phyloP scores from a whole-genome alignment of 2,888 invertebrate genomes.

The Slavum lentiscoides region DNA sequence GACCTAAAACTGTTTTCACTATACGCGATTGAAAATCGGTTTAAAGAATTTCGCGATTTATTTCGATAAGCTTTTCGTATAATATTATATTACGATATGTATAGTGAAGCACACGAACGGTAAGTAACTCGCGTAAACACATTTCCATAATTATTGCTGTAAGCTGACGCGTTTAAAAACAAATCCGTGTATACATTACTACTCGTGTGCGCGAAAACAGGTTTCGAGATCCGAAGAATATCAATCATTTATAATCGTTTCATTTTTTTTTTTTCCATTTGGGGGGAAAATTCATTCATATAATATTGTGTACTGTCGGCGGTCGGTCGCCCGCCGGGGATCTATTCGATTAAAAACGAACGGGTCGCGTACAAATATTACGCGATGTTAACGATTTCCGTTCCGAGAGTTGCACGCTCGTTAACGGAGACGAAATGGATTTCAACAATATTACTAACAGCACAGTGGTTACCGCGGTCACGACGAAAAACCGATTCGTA shows the following conservation, averaged over 20 bases:
- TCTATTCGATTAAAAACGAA: not conserved
- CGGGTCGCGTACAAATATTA: slow-evolving; percentile 24
- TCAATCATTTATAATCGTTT: slow-evolving; percentile 27
- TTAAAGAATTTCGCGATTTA: not conserved
- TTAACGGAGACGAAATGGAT: no score
- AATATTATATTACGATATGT: no score
- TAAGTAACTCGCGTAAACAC: not conserved
- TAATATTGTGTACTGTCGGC: no score
- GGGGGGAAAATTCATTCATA: slow-evolving; percentile 11
- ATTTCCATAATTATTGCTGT: not conserved
- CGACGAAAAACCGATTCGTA: no score
- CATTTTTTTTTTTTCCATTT: not conserved
- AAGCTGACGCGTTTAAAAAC: not conserved
- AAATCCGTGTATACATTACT: slow-evolving; percentile 10
- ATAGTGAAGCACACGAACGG: no score
- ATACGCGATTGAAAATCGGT: not conserved
- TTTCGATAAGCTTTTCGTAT: no score
- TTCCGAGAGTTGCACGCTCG: not conserved
- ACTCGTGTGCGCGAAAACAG: not conserved
- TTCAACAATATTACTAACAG: no score
- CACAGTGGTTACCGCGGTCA: no score
- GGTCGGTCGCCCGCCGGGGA: not conserved
- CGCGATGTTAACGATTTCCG: not conserved
- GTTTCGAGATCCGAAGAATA: slow-evolving; percentile 30
- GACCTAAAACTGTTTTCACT: not conserved